phyloP scores from a whole-genome alignment of 2,888 invertebrate genomes.

The Plusia festucae region DNA sequence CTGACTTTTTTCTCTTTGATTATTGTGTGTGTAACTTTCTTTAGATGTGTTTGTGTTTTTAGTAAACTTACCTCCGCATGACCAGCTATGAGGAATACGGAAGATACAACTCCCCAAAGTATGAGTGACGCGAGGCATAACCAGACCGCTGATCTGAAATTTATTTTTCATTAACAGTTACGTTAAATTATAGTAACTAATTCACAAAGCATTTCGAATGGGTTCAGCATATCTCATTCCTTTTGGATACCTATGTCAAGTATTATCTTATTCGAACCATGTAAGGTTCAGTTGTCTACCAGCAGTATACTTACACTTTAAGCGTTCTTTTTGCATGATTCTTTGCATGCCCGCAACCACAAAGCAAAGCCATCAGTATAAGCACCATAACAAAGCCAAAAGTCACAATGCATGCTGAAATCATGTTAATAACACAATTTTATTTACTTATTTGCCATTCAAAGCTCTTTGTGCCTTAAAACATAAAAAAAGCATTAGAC shows the following conservation, averaged over 20 bases:
- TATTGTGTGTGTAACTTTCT: conserved; percentile 49
- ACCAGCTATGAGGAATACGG: conserved; percentile 90
- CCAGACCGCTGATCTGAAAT: conserved; percentile 87
- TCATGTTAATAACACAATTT: conserved; percentile 31
- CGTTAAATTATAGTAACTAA: no score
- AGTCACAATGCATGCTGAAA: conserved; percentile 77
- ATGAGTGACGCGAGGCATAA: conserved; percentile 89
- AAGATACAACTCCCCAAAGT: conserved; percentile 90
- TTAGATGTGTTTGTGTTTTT: conserved; percentile 23
- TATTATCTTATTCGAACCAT: background rate
- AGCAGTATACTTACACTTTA: conserved; percentile 76
- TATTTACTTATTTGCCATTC: no score
- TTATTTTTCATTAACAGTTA: no score
- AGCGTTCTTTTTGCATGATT: conserved; percentile 80
- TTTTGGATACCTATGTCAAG: background rate
- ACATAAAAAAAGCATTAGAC: no score
- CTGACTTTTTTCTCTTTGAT: conserved; percentile 49
- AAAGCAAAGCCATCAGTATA: conserved; percentile 85
- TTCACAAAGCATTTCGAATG: background rate
- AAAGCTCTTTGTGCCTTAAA: no score
- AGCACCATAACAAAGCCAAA: conserved; percentile 84
- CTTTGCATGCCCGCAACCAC: conserved; percentile 82
- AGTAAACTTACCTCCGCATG: conserved; percentile 89
- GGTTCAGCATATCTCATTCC: background rate
- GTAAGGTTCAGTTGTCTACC: background rate